A percentile compares a stretch with the other conserved stretches of the same genome.
Evolutionary conservation across 2,888 invertebrate species (phyloP).

Genomic region (Calliscelio sp.): DNA sequence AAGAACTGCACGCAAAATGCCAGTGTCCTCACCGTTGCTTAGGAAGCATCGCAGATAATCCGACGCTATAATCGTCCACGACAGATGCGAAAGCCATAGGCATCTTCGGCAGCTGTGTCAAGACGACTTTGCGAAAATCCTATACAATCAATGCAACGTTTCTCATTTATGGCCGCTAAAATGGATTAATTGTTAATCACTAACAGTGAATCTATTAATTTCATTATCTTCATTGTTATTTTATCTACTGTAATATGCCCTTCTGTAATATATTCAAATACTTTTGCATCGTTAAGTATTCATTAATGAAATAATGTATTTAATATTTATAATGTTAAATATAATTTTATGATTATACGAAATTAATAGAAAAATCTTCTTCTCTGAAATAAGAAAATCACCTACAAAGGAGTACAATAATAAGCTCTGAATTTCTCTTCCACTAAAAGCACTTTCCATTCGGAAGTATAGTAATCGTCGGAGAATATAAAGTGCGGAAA

Average conservation of each 20-base stretch:
- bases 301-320: too few species aligned
- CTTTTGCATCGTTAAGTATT: too few species aligned
- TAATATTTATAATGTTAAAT: too few species aligned
- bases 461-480: background rate
- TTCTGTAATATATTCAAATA: too few species aligned
- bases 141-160: conserved; percentile 12
- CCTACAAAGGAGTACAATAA: background rate
- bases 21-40: conserved; percentile 48
- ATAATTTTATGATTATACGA: too few species aligned
- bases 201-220: too few species aligned
- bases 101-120: conserved; percentile 62
- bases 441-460: background rate
- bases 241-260: too few species aligned
- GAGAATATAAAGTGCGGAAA: background rate
- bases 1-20: conserved; percentile 71
- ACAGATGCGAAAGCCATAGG: conserved; percentile 68
- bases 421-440: background rate
- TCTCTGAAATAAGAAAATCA: too few species aligned
- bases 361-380: too few species aligned
- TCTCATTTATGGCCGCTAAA: conserved; percentile 12
- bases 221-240: background rate
- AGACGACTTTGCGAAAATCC: conserved; percentile 39
- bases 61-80: conserved; percentile 72
- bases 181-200: background rate
- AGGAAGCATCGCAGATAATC: conserved; percentile 61